A percentile compares a stretch with the other conserved stretches of the same genome.
Conservation (phyloP, 53 echinoderm and acorn worm genomes). For the Glandiceps talaboti region DNA sequence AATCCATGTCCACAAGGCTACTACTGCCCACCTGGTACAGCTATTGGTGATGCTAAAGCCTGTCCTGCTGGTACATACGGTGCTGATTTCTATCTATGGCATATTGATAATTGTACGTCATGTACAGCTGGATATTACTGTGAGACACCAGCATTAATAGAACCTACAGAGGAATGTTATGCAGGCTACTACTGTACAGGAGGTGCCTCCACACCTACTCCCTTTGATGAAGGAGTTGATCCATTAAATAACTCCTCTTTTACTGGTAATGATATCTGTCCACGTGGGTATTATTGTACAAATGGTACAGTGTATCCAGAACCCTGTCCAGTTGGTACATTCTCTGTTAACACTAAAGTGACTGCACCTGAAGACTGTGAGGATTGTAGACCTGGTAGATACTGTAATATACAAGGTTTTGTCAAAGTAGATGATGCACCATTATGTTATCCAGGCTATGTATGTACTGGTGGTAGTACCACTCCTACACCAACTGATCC, state of each 20-base stretch:
- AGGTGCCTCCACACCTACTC: conserved; percentile 72
- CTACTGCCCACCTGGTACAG: conserved; percentile 85
- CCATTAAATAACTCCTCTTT: conserved; percentile 49
- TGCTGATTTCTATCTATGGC: conserved; percentile 40
- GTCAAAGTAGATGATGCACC: conserved; percentile 86
- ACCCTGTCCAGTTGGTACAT: conserved; percentile 90
- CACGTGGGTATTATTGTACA: conserved; percentile 79
- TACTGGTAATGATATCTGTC: conserved; percentile 95
- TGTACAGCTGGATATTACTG: conserved; percentile 81
- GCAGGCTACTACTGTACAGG: conserved; percentile 93
- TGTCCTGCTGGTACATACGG: conserved; percentile 87
- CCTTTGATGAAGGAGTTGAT: conserved; percentile 87
- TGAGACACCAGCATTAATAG: conserved; percentile 58
- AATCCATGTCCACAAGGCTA: conserved; percentile 72
- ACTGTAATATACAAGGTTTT: conserved; percentile 87
- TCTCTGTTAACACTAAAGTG: conserved; percentile 69
- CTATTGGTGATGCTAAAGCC: conserved; percentile 41
- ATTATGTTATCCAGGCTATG: conserved; percentile 65
- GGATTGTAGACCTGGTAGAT: conserved; percentile 71
- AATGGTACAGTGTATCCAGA: conserved; percentile 96
- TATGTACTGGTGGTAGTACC: conserved; percentile 92
- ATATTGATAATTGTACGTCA: conserved; percentile 45
- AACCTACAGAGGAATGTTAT: conserved; percentile 79
- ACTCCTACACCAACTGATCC: conserved; percentile 47
- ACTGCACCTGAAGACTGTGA: conserved; percentile 64